Evolutionary conservation across 30 jellyfish, hydroid and myxozoan species (phyloP), one percentile per base, ranked within the genome.

Genomic region (Pelagia noctiluca): DNA sequence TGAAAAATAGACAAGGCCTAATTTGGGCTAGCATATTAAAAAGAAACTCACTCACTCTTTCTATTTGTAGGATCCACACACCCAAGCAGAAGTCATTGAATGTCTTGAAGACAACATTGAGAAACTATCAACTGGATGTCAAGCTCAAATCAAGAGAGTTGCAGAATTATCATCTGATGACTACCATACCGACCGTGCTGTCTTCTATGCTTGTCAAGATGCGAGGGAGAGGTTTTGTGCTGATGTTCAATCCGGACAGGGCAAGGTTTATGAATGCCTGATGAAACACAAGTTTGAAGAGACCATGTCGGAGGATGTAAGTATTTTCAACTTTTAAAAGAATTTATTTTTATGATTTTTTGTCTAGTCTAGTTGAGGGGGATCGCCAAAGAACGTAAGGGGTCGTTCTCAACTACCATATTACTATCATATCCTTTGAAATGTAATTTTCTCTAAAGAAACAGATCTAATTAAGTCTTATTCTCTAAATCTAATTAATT

Each of bases 81-180:
- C 89, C 1, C 97, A 93, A 85, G 90, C 91, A 11, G 97, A 93
- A 76, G 99, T 93, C 26, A 87, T 93, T n/a, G 89, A 89, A 63
- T 93, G 99, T 77, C 87, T 93, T 4, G 97, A 93, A 65, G 97
- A 96, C 47, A 60, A 75, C 37, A 69, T 93, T 72, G 78, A 76
- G 10, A 83, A 83, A 32, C 72, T 93, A 30, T 5, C 86, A 31
- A 60, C 38, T 31, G 42, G 71, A 31, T 93, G 99, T 81, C 97
- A 93, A 50, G 63, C 23, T 8, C 83, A 84, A 42, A 72, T 93
- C 5, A 65, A 87, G 50, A 47, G 78, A 8, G 90, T 93, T 22
- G 97, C 99, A 1, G 99, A 88, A 63, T 63, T 93, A 35, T 95
- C 96, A 37, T 77, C 99, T 0, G 99, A 93, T 88, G 99, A 93